These are phyloP conservation scores for roundworm (Caenorhabditis elegans) DNA, from an alignment of 1,140 invertebrate species.

Conservation along the genomic window WBcel235 BX284606.5:6144501-6145000, in stretches of 20 bases:
- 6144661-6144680: background rate
- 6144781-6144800: background rate
- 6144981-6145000: no score
- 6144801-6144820: conserved; percentile 19
- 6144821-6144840: conserved; percentile 12
- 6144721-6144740: background rate
- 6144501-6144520: background rate
- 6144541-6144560: background rate
- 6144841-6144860: conserved; percentile 5
- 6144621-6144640: background rate
- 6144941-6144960: no score
- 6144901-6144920: background rate
- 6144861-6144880: background rate
- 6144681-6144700: conserved; percentile 24
- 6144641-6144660: conserved; percentile 1
- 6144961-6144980: no score
- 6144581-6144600: background rate
- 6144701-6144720: background rate
- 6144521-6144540: background rate
- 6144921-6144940: no score
- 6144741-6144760: conserved; percentile 29
- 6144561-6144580: background rate
- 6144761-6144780: conserved; percentile 11
- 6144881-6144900: background rate
- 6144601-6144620: background rate